phyloP scores from a whole-genome alignment of 2,888 invertebrate genomes.

The Cyclophora albipunctata region DNA sequence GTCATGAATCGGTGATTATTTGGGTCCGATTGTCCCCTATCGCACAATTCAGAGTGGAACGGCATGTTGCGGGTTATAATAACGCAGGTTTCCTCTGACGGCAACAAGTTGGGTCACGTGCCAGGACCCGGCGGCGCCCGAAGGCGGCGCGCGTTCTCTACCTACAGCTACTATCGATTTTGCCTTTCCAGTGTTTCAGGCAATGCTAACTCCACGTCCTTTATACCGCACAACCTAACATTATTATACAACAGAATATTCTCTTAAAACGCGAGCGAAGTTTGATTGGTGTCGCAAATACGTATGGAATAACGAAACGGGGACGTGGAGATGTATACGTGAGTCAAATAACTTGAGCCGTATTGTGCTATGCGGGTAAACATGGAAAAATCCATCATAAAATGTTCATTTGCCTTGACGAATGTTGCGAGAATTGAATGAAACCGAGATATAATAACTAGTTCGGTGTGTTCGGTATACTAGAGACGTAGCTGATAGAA shows the following conservation, averaged over 20 bases:
- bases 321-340: constrained; percentile 28
- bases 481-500: neutral
- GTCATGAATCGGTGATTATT: too few species aligned
- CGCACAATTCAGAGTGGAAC: constrained; percentile 11
- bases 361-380: constrained; percentile 33
- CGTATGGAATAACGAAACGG: constrained; percentile 22
- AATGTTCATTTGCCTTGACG: constrained; percentile 16
- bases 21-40: constrained; percentile 2
- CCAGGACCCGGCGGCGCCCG: constrained; percentile 57
- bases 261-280: constrained; percentile 16
- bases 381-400: constrained; percentile 21
- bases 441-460: constrained; percentile 13
- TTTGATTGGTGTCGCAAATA: constrained; percentile 25
- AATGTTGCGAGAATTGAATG: neutral
- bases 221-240: constrained; percentile 34
- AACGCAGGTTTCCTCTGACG: constrained; percentile 32
- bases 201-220: constrained; percentile 48
- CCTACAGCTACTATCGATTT: constrained; percentile 63
- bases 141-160: constrained; percentile 60
- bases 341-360: constrained; percentile 35
- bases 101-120: constrained; percentile 75
- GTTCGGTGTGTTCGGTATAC: neutral
- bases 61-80: constrained; percentile 26
- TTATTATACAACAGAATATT: constrained; percentile 21
- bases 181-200: constrained; percentile 42